phyloP scores from a whole-genome alignment of 2,888 invertebrate species.

The Salpingus planirostris region DNA sequence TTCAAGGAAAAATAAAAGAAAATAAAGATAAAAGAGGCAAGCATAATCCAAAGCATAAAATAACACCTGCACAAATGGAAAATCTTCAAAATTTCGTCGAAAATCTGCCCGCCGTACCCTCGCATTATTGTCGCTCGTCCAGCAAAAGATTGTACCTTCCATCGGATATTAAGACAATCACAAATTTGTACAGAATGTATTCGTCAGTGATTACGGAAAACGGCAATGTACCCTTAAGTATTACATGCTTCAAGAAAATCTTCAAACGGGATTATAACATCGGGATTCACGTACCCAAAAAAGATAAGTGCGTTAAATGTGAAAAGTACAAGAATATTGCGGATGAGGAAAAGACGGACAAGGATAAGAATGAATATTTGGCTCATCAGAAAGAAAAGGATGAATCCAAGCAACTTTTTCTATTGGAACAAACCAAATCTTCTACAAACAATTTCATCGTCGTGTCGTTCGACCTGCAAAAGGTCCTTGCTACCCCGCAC shows the following conservation, averaged over 20 bases:
- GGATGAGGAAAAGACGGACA: not conserved
- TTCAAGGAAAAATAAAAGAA: not conserved
- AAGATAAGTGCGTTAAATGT: constrained; percentile 15
- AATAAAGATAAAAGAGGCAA: not conserved
- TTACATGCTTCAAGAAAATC: not conserved
- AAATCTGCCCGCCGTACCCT: constrained; percentile 8
- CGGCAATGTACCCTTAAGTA: constrained; percentile 2
- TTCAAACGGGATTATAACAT: constrained; percentile 10
- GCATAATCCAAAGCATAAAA: not conserved
- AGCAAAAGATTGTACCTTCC: constrained; percentile 6
- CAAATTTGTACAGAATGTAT: constrained; percentile 7
- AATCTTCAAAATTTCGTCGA: not conserved
- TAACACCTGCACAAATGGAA: not conserved
- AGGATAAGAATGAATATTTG: constrained; percentile 4
- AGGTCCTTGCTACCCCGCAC: constrained; percentile 23
- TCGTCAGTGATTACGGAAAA: not conserved
- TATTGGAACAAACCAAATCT: constrained; percentile 4
- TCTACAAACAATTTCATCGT: constrained; percentile 1
- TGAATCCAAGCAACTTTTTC: constrained; percentile 2
- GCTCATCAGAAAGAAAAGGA: constrained; percentile 2
- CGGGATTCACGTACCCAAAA: constrained; percentile 15
- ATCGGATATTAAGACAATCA: constrained; percentile 2
- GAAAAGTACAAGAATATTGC: constrained; percentile 8
- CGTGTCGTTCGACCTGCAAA: constrained; percentile 16
- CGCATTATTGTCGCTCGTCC: constrained; percentile 7